Conservation (phyloP, 2,888 invertebrate species). For the Odontocerum albicorne region DNA sequence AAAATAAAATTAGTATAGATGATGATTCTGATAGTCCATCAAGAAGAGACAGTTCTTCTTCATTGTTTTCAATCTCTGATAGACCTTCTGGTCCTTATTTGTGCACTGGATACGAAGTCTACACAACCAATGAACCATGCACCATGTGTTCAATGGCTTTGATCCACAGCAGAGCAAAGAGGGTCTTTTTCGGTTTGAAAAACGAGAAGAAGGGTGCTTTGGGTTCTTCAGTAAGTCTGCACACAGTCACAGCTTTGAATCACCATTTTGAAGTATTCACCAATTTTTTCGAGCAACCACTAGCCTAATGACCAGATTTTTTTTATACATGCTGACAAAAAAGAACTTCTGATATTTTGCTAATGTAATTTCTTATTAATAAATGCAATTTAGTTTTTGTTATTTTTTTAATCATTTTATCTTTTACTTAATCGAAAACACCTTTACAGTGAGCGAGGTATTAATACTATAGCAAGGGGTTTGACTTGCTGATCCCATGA, state of each 20-base stretch:
- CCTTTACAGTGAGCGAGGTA: too few relatives aligned
- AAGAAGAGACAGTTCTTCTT: too few relatives aligned
- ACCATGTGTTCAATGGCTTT: slow-evolving; percentile 95
- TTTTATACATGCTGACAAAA: too few relatives aligned
- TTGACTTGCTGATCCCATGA: too few relatives aligned
- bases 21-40: background rate
- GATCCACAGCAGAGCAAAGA: slow-evolving; percentile 82
- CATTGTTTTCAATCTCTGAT: slow-evolving; percentile 26
- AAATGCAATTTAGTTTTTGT: too few relatives aligned
- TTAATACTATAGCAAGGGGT: too few relatives aligned
- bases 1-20: too few relatives aligned
- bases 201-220: slow-evolving; percentile 68
- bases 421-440: too few relatives aligned
- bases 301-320: too few relatives aligned
- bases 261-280: slow-evolving; percentile 90
- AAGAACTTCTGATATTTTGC: too few relatives aligned
- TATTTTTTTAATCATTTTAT: too few relatives aligned
- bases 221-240: slow-evolving; percentile 71
- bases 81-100: slow-evolving; percentile 69
- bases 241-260: slow-evolving; percentile 77
- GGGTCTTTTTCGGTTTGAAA: slow-evolving; percentile 74
- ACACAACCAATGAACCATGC: slow-evolving; percentile 85
- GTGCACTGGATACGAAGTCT: slow-evolving; percentile 86
- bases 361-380: too few relatives aligned
- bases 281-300: slow-evolving; percentile 55